Evolutionary conservation across 2,888 invertebrate genomes (phyloP), one percentile per base, ranked within the genome.

Genomic region (Tetrapedia diversipes): DNA sequence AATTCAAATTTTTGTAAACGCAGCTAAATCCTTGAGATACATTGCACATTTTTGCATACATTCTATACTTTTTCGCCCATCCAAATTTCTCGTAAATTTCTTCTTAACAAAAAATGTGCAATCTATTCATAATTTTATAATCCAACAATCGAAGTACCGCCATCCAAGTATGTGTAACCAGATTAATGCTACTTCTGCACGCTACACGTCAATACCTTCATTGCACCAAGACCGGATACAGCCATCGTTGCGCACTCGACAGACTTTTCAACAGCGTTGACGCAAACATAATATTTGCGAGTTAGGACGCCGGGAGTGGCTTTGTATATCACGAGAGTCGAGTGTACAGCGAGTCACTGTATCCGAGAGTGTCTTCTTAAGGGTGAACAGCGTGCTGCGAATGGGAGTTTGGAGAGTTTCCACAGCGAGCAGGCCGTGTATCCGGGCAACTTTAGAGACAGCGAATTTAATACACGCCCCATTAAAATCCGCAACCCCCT

Each of bases 321-420:
- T 24, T 11, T 24, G 14, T 56, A 56, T 10, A 56, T 39, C 56
- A 39, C n/a, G 27, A n/a, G 34, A 39, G 27, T 27, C 22, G 56
- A 53, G 32, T 16, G 16, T 8, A 22, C 22, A n/a, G n/a, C 56
- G 34, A 45, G 51, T 22, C 32, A 32, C 51, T 49, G 37, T 49
- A 34, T 63, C 16, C 49, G n/a, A n/a, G 49, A 27, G 37, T 63
- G 22, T 49, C 49, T 45, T 14, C 34, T 49, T 24, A 24, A 32
- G 41, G 34, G 53, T 32, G 53, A 43, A 29, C 53, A 39, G 51
- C 53, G 11, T 39, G 51, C 53, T 43, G 41, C 65, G 54, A 51
- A 41, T 43, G 14, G 54, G 53, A 53, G 53, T 65, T 41, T 27
- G 10, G 19, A 47, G 39, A 67, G 32, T 49, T 34, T 37, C n/a